Conservation (phyloP, 2,888 invertebrate genomes). For the Dasysyrphus tricinctus region DNA sequence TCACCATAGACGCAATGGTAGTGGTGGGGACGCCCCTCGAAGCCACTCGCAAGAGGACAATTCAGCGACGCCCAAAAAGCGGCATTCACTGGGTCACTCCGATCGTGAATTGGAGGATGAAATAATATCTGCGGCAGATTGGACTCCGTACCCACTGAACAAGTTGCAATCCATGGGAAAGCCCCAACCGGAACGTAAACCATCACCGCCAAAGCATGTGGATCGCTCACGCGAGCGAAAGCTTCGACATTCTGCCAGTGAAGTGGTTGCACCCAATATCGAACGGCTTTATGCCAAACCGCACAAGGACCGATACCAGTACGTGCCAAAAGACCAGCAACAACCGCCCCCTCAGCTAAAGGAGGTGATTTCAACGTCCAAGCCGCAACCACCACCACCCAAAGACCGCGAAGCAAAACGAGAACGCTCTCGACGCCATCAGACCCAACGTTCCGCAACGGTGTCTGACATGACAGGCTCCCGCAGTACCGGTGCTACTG, state of each 20-base stretch:
- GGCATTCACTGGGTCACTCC: conserved; percentile 82
- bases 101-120: conserved; percentile 80
- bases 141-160: conserved; percentile 83
- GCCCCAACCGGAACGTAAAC: conserved; percentile 73
- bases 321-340: conserved; percentile 81
- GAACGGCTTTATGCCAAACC: conserved; percentile 82
- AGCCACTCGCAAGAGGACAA: conserved; percentile 82
- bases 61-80: conserved; percentile 80
- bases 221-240: conserved; percentile 80
- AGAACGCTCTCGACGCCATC: conserved; percentile 83
- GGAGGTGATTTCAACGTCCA: conserved; percentile 63
- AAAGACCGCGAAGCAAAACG: conserved; percentile 78
- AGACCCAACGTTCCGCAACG: conserved; percentile 83
- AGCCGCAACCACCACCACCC: conserved; percentile 59
- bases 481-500: conserved; percentile 78
- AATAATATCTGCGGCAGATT: conserved; percentile 78
- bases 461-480: conserved; percentile 82
- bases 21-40: conserved; percentile 80
- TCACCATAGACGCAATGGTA: conserved; percentile 82
- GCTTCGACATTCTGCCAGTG: conserved; percentile 82
- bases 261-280: conserved; percentile 81
- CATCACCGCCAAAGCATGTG: conserved; percentile 60
- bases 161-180: conserved; percentile 82
- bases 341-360: conserved; percentile 76
- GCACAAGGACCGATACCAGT: conserved; percentile 82